Evolutionary conservation across 2,113 vertebrate species (phyloP), one percentile per base, ranked within the genome.

Genomic region (Dascyllus trimaculatus): DNA sequence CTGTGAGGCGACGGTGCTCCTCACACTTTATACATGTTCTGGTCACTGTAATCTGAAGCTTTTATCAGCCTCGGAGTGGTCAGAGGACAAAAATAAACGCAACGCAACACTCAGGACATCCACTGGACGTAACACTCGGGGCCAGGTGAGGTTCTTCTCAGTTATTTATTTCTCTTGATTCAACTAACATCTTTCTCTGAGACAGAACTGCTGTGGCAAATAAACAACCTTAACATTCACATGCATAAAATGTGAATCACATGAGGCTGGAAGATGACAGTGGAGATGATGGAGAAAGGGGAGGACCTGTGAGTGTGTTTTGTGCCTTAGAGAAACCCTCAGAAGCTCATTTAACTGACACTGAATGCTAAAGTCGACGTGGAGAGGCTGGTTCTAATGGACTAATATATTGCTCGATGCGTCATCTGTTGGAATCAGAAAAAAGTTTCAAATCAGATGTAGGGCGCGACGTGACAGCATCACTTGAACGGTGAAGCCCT

Each of bases 241-340:
- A 94, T 94, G 93, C 92, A 94, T 89, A 88, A 90, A 92, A 81
- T 86, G 85, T 89, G 85, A 91, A 85, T 86, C 78, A 84, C 81
- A 84, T 86, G 88, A 91, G 82, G 66, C 61, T 77, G 78, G 71
- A 71, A 66, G 64, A 86, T 82, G 84, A 89, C 25, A 19, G 62
- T 81, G 78, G 75, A 71, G 79, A 87, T 84, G 80, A 81, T n/a
- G n/a, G 29, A 45, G 66, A 63, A 65, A 68, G 69, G 71, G 73
- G 72, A 78, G 78, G 60, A 82, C 62, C 67, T 52, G 32, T 65
- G 79, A 79, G 75, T 81, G 80, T 86, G 79, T 86, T 74, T 86
- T 91, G 89, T 91, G 90, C 89, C 86, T 86, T 83, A 61, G 56
- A 89, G 71, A 87, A 81, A 59, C 85, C 82, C 82, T 84, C 82